These are phyloP conservation scores for Meteorus cinctellus DNA, from an alignment of 2,888 invertebrate species.

Conservation along the genomic window DNA sequence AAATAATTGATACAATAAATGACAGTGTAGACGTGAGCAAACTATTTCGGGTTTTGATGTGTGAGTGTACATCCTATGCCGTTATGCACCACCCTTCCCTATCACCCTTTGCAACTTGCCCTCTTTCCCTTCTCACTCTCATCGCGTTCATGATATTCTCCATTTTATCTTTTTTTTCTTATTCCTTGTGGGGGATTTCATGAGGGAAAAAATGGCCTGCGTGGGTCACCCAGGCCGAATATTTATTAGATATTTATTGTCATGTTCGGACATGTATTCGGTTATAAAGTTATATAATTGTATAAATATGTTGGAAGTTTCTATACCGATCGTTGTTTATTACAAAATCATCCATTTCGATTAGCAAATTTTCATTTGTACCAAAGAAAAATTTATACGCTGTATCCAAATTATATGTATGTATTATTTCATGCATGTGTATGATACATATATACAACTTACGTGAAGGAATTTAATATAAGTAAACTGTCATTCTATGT, in stretches of 20 bases:
- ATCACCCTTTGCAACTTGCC: conserved; percentile 41
- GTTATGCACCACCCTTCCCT: conserved; percentile 34
- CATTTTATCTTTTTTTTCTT: conserved; percentile 37
- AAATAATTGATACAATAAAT: conserved; percentile 71
- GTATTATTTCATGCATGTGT: too few relatives aligned
- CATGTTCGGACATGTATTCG: conserved; percentile 62
- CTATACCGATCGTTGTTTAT: too few relatives aligned
- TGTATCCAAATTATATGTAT: too few relatives aligned
- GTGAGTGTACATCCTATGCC: conserved; percentile 57
- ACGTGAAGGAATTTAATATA: conserved; percentile 71
- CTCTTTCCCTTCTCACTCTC: conserved; percentile 50
- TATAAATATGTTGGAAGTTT: conserved; percentile 46
- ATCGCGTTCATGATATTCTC: conserved; percentile 43
- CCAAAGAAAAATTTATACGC: too few relatives aligned
- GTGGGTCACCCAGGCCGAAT: conserved; percentile 66
- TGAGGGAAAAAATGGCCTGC: conserved; percentile 58
- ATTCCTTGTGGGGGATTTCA: conserved; percentile 42
- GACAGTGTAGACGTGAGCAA: conserved; percentile 68
- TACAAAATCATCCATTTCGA: too few relatives aligned
- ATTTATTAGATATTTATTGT: conserved; percentile 73
- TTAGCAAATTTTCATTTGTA: too few relatives aligned
- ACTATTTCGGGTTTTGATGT: conserved; percentile 72
- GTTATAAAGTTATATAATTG: conserved; percentile 44
- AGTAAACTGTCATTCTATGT: conserved; percentile 71
- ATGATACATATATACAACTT: conserved; percentile 15